phyloP scores from a whole-genome alignment of 2,113 vertebrate species.

The Tragelaphus buxtoni region DNA sequence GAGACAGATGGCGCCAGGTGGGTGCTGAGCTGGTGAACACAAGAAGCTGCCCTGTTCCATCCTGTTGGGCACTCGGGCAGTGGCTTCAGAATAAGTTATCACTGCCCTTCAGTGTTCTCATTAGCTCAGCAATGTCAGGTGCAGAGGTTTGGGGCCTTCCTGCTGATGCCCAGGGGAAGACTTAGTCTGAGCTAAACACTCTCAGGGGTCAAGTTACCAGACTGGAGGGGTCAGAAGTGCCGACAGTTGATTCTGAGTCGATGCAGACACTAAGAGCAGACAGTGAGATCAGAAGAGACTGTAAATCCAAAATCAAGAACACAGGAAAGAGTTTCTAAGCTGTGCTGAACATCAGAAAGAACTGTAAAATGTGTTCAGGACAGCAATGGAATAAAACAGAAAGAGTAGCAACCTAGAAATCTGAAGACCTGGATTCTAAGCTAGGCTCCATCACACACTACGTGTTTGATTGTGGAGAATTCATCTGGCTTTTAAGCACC shows the following conservation, averaged over 20 bases:
- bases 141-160: neutral
- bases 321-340: neutral
- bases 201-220: neutral
- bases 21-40: slow-evolving; percentile 18
- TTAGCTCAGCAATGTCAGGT: slow-evolving; percentile 33
- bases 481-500: neutral
- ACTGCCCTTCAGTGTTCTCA: slow-evolving; percentile 26
- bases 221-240: neutral
- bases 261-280: neutral
- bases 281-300: slow-evolving; percentile 45
- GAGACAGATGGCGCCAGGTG: slow-evolving; percentile 36
- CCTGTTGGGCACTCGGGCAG: slow-evolving; percentile 25
- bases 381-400: neutral
- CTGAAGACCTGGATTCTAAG: neutral
- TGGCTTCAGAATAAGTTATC: slow-evolving; percentile 46
- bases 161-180: neutral
- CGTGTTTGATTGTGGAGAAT: neutral
- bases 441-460: neutral
- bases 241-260: neutral
- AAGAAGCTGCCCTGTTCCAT: slow-evolving; percentile 27
- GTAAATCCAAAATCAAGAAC: neutral
- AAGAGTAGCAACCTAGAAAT: neutral
- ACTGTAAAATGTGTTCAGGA: neutral
- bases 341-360: neutral
- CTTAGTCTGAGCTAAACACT: neutral